Evolutionary conservation across 2,888 invertebrate genomes (phyloP), one percentile per base, ranked within the genome.

Genomic region (Petrolisthes cinctipes): DNA sequence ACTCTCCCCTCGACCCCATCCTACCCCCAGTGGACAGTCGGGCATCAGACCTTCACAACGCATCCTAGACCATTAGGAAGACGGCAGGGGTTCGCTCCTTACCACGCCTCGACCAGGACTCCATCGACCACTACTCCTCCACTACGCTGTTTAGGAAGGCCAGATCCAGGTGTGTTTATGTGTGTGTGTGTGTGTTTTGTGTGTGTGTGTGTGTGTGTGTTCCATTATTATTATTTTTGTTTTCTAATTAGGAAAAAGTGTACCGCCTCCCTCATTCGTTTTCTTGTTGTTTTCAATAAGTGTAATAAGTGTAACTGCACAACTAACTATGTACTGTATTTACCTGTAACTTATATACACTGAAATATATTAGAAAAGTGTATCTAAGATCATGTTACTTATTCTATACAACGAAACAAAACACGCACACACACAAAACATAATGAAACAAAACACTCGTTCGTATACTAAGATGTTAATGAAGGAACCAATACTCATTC

Each of bases 31-130:
- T 68, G 88, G 89, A 37, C 87, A 90, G 78, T 81, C 90, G 6
- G 90, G 91, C 7, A 93, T 93, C 83, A 92, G 92, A 51, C 92
- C 93, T 85, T 93, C 93, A 90, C 93, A 93, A 91, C 90, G 93
- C 88, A 92, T 93, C 37, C 91, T 93, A 57, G 93, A 93, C 93
- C 23, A 93, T 93, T 85, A 92, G 92, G 91, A 93, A 92, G 90
- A 93, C 93, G 57, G 93, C 93, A 9, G 93, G 92, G 4, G 93
- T 93, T 4, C 92, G 92, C 89, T 92, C 91, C 75, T 92, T 93
- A 20, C 93, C 93, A 5, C 92, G 92, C 90, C 91, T 93, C 53
- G 89, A 90, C 86, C 85, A 84, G 56, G 86, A 86, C 20, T 76
- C 82, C 3, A 82, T 83, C n/a, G 83, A 82, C 11, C 80, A 75